A percentile compares a stretch with the other conserved stretches of the same genome.
Evolutionary conservation across 2,888 invertebrate species (phyloP).

Genomic region (Drosophila niveifrons): DNA sequence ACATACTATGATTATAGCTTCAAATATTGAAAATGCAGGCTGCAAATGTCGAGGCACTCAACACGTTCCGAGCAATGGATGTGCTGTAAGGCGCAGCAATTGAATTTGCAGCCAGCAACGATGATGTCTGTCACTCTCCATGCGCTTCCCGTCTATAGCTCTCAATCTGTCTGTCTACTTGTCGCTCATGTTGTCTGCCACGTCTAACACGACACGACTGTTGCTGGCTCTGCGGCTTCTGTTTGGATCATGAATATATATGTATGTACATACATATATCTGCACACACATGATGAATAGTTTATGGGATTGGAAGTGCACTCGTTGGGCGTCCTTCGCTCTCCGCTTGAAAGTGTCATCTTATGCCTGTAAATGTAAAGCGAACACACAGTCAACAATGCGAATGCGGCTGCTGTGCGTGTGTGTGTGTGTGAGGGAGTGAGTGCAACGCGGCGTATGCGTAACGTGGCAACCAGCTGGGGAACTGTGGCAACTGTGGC

Average conservation of each 20-base stretch:
- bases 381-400: conserved; percentile 2
- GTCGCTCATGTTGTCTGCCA: background rate
- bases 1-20: background rate
- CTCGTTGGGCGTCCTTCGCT: background rate
- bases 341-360: conserved; percentile 11
- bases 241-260: conserved; percentile 2
- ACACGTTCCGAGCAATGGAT: background rate
- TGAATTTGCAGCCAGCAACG: background rate
- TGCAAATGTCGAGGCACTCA: background rate
- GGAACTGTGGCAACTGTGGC: conserved; percentile 21
- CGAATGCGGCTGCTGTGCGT: background rate
- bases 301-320: conserved; percentile 2
- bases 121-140: background rate
- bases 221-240: background rate
- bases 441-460: conserved; percentile 16
- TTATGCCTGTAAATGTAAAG: conserved; percentile 11
- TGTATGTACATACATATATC: no score
- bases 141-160: background rate
- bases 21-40: background rate
- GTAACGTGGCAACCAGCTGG: conserved; percentile 20
- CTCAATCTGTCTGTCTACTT: background rate
- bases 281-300: background rate
- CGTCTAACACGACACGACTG: conserved; percentile 3
- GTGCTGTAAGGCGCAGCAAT: background rate
- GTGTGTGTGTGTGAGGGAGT: background rate